Evolutionary conservation across 2,113 vertebrate genomes (phyloP).

Genomic region (Otus sunia): DNA sequence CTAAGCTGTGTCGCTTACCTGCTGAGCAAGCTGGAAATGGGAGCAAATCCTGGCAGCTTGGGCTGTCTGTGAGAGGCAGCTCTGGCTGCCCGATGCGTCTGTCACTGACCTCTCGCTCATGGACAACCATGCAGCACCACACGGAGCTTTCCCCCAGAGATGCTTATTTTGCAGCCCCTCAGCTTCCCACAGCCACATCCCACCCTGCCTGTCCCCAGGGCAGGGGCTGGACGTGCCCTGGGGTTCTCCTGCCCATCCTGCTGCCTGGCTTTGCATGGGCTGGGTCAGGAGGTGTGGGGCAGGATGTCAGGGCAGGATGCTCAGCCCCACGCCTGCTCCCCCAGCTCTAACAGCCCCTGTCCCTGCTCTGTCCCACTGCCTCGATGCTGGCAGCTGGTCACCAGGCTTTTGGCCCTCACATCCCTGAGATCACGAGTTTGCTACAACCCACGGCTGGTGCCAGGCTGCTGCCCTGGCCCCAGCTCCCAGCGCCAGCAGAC

Average conservation of each 20-base stretch:
- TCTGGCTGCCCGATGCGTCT: neutral
- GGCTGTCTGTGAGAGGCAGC: neutral
- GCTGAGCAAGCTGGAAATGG: neutral
- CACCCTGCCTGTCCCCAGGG: neutral
- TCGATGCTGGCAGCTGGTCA: neutral
- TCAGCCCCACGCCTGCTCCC: neutral
- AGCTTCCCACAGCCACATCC: neutral
- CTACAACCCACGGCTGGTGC: neutral
- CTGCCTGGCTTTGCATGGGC: neutral
- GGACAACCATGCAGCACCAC: accelerated
- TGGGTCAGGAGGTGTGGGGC: neutral
- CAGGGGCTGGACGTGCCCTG: neutral
- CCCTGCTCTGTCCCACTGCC: neutral
- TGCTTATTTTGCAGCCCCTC: neutral
- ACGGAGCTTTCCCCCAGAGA: neutral
- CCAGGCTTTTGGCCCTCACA: accelerated
- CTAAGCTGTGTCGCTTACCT: neutral
- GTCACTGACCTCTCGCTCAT: neutral
- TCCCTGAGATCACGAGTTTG: neutral
- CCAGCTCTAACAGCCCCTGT: neutral
- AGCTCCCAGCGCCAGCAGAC: accelerated
- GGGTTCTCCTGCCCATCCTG: neutral
- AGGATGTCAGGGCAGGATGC: neutral
- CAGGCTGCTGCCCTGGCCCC: neutral
- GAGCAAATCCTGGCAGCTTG: neutral